Evolutionary conservation across 2,888 invertebrate species (phyloP), one percentile per base, ranked within the genome.

Genomic region (Ectemnius continuus): DNA sequence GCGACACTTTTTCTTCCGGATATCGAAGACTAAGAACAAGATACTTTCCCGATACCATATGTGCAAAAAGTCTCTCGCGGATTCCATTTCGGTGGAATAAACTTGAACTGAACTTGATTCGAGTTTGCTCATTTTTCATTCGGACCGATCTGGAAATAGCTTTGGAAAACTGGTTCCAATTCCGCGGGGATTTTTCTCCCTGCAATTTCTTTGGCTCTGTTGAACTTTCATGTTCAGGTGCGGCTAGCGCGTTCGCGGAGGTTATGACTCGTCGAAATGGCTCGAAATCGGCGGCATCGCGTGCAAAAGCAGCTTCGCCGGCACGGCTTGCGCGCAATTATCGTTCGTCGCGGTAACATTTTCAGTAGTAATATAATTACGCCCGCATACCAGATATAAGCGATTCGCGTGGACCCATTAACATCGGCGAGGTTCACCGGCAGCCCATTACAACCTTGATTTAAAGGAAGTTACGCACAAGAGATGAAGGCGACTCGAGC

Each of bases 291-390:
- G 61, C 48, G 70, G 62, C 67, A 70, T 75, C 75, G 77, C 72
- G 73, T 67, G 73, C 73, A 73, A 58, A 52, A 59, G 62, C 62
- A 23, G 26, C 67, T 60, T 67, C 59, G 36, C 28, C 4, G 5
- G 52, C 52, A 52, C 36, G 20, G 62, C 36, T 75, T 68, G 73
- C 59, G 45, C 36, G 73, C 64, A 75, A 73, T 75, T 75, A 75
- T 66, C 62, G 60, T 73, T 61, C 65, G 59, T 64, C 36, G 68
- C 23, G 13, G 62, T 68, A 62, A 65, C 68, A 75, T 75, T 75
- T 72, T 69, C 75, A 75, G 73, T 69, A 68, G 75, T 65, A 62
- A 73, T 75, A 73, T 73, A 75, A 73, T 73, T 73, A 69, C 73
- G 60, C 47, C 69, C 62, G 73, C 66, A 73, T 75, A 75, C 75